Evolutionary conservation across 2,888 invertebrate species (phyloP).

Genomic region (Ariolimax columbianus): DNA sequence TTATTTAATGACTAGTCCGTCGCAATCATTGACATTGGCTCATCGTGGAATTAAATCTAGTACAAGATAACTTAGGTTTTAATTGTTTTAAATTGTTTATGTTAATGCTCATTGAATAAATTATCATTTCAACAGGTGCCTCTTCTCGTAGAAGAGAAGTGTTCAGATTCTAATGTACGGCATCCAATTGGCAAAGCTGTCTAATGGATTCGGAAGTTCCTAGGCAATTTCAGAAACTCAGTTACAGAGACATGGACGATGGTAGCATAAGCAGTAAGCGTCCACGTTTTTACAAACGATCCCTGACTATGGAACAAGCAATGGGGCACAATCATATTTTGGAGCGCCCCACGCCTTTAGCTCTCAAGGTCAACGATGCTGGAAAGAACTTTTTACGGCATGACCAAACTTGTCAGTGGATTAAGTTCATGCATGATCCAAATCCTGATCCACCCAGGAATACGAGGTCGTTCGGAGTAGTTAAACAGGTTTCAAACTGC

Average conservation of each 20-base stretch:
- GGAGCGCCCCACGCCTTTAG: not conserved
- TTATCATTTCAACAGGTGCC: not conserved
- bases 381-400: slow-evolving; percentile 21
- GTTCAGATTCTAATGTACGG: not conserved
- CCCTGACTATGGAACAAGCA: not conserved
- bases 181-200: not conserved
- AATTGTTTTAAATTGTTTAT: no score
- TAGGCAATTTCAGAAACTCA: not conserved
- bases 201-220: not conserved
- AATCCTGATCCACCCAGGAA: not conserved
- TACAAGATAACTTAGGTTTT: no score
- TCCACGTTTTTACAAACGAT: not conserved
- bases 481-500: not conserved
- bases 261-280: not conserved
- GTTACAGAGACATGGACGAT: not conserved
- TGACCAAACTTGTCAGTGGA: slow-evolving; percentile 35
- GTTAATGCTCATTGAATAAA: no score
- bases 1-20: no score
- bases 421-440: slow-evolving; percentile 11
- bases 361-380: not conserved
- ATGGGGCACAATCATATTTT: not conserved
- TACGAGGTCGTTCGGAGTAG: not conserved
- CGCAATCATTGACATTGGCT: no score
- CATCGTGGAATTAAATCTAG: no score
- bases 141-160: not conserved